Evolutionary conservation across 2,113 vertebrate species (phyloP), one percentile per base, ranked within the genome.

Genomic region (Bos taurus): DNA sequence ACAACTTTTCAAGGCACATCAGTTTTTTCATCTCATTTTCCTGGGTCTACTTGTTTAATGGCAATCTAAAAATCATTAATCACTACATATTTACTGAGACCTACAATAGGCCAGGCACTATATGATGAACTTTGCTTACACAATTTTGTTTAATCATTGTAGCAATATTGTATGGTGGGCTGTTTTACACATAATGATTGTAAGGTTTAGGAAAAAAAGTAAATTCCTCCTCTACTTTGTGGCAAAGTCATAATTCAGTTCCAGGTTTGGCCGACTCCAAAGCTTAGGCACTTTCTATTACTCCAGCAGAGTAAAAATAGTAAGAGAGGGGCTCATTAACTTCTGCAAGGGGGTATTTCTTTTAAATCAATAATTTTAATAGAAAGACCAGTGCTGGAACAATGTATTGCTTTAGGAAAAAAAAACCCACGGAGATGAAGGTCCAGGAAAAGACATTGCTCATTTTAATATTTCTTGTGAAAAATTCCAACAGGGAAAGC

Each of bases 311-410:
- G 40, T 77, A 67, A 92, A 95, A 96, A 40, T 36, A 90, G 52
- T 81, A 80, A 8, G 25, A 82, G 54, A 94, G 67, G 50, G 23
- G 25, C 11, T 91, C 74, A 96, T 92, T 95, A 87, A 83, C 50
- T 92, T 36, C 40, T 92, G 25, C 25, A 89, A 89, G 14, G 15
- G 6, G 21, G 13, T 5, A 36, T 91, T 86, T 89, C 82, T 89
- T 94, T 92, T 62, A 59, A 91, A 90, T 97, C 50, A 91, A 84
- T 91, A 95, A 90, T 93, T 93, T 93, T 86, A 95, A 78, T 91
- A 81, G 28, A 74, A 94, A 96, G 40, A 10, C 40, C 81, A 94
- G 26, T 67, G 36, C 19, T 96, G 50, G 30, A 88, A 90, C 36
- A 94, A 88, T 40, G 5, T 50, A 94, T 88, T 59, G 52, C 48